A percentile compares a stretch with the other conserved stretches of the same genome.
phyloP scores from a whole-genome alignment of 1,140 invertebrate genomes.

The Hylyphantes graminicola region DNA sequence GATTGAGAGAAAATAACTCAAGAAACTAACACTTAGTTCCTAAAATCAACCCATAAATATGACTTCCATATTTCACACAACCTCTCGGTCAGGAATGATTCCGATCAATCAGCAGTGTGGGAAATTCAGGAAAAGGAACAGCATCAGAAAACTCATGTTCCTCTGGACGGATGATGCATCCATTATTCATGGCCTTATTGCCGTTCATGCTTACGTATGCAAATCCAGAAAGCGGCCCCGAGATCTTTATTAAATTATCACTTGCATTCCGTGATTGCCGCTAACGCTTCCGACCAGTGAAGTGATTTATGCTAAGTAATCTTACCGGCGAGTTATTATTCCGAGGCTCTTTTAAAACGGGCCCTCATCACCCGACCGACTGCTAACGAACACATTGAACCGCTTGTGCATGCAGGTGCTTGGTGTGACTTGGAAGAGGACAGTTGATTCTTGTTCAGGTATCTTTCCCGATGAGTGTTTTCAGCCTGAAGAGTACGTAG shows the following conservation, averaged over 20 bases:
- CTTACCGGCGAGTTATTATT: not conserved
- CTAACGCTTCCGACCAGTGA: slow-evolving; percentile 53
- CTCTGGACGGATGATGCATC: not conserved
- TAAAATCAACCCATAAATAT: not conserved
- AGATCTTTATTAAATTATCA: slow-evolving; percentile 58
- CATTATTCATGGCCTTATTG: slow-evolving; percentile 55
- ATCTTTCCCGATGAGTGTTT: no score
- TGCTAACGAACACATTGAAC: slow-evolving; percentile 33
- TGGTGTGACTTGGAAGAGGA: no score
- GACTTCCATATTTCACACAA: not conserved
- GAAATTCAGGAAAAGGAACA: not conserved
- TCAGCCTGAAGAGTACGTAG: no score
- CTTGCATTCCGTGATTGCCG: slow-evolving; percentile 37
- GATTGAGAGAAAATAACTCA: no score
- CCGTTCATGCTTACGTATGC: slow-evolving; percentile 55
- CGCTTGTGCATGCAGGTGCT: not conserved
- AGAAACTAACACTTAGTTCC: no score
- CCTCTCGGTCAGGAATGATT: not conserved
- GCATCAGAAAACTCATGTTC: slow-evolving; percentile 13
- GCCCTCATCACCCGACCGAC: slow-evolving; percentile 39
- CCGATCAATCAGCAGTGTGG: slow-evolving; percentile 40
- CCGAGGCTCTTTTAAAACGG: slow-evolving; percentile 35
- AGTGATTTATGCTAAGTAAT: slow-evolving; percentile 58
- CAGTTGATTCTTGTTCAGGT: no score
- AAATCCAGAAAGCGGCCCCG: slow-evolving; percentile 30